A percentile compares a stretch with the other conserved stretches of the same genome.
Conservation (phyloP, 2,797 vertebrate genomes). For the Poeciliopsis turneri region DNA sequence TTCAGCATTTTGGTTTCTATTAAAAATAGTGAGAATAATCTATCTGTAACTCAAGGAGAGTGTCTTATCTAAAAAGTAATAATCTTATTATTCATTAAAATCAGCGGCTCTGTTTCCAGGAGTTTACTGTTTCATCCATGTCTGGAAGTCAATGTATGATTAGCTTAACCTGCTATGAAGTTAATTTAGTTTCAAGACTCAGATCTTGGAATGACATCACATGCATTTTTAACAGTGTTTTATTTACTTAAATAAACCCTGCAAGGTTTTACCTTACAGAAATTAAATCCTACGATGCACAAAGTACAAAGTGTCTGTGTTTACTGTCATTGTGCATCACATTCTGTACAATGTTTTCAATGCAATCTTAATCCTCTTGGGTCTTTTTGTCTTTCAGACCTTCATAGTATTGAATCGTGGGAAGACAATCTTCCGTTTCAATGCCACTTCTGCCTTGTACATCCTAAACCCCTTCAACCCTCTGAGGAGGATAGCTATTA, state of each 20-base stretch:
- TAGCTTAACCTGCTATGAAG: not conserved
- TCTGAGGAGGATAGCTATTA: slow-evolving; percentile 94
- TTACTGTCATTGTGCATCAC: not conserved
- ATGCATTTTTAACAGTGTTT: not conserved
- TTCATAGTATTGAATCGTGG: slow-evolving; percentile 99
- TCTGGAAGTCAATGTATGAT: not conserved
- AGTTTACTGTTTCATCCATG: not conserved
- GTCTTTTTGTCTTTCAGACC: slow-evolving; percentile 85
- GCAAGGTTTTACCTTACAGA: not conserved
- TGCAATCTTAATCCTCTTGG: slow-evolving; percentile 1
- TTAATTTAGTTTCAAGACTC: not conserved
- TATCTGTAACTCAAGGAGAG: not conserved
- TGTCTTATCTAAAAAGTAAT: not conserved
- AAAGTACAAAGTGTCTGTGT: not conserved
- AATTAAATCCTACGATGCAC: no score
- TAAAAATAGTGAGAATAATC: not conserved
- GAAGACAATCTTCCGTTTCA: slow-evolving; percentile 98
- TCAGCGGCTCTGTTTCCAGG: not conserved
- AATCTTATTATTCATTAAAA: not conserved
- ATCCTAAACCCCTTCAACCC: slow-evolving; percentile 97
- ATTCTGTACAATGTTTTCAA: not conserved
- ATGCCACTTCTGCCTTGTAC: slow-evolving; percentile 98
- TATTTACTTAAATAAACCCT: not conserved
- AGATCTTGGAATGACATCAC: not conserved
- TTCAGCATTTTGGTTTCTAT: not conserved